Base-by-base conservation (phyloP, 2,888 invertebrate species). In the Pammene fasciana region DNA sequence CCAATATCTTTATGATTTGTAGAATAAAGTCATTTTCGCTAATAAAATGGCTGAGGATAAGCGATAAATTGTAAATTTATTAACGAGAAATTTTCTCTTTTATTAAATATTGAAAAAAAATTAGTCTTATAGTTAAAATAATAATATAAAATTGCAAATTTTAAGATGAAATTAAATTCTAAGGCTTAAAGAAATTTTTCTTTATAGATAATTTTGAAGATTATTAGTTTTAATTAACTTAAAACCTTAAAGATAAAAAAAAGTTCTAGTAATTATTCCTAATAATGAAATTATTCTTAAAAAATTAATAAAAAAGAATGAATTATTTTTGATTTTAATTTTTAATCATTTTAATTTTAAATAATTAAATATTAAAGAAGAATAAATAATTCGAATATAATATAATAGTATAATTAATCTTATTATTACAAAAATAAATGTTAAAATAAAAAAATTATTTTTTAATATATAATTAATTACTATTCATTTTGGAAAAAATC, bases 1-100 rank as follows among this genome's bases (percentile, higher is more conserved):
- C 95, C 95, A 94, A 96, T 96, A 93, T 96, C 94, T 91, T 96
- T 96, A 93, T 96, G 96, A 90, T 95, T 95, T 81, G 94, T 95
- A 71, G 94, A 95, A 83, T 93, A 95, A 82, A 95, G 82, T 91
- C 95, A 95, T 93, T 95, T 95, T 92, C 92, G 85, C 86, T 75
- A 84, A 91, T 94, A 93, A 93, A 93, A 93, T 94, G 94, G 93
- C 94, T 94, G 94, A 94, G 88, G 0, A 78, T 88, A 94, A 90
- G 94, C 92, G 86, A 89, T 94, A 94, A 93, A 94, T 89, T 94
- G 94, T 94, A 94, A 94, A 94, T 94, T 93, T 94, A 94, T 94
- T 90, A 79, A 94, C 89, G 87, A 86, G 89, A 93, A 75, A 79
- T n/a, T n/a, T n/a, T n/a, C n/a, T n/a, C n/a, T n/a, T n/a, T n/a